These are phyloP conservation scores for Heterotis niloticus DNA, from an alignment of 2,113 vertebrate genomes.

Conservation along the genomic window DNA sequence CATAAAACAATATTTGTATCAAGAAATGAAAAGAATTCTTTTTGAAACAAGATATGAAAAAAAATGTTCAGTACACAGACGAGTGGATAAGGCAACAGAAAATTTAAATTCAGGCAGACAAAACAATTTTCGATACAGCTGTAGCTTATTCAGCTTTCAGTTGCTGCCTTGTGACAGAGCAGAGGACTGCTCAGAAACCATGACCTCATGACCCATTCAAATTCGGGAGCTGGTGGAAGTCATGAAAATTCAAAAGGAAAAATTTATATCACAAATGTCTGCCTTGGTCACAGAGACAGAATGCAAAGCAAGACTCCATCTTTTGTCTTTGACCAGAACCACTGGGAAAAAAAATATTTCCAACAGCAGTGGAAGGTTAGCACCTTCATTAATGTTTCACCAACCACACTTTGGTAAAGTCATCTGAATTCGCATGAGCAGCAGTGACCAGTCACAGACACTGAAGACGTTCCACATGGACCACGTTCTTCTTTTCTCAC, in stretches of 20 bases:
- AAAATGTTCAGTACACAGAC: neutral
- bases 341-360: neutral
- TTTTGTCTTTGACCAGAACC: neutral
- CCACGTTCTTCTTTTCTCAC: no score
- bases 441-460: neutral
- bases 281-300: neutral
- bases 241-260: neutral
- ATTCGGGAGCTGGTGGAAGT: conserved; percentile 1
- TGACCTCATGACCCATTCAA: neutral
- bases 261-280: neutral
- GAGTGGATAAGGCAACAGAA: neutral
- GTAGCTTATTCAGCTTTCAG: neutral
- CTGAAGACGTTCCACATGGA: neutral
- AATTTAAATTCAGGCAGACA: neutral
- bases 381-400: neutral
- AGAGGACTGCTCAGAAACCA: neutral
- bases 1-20: conserved; percentile 6
- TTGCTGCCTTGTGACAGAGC: neutral
- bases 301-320: neutral
- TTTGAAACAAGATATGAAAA: neutral
- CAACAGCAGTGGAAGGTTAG: neutral
- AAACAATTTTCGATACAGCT: neutral
- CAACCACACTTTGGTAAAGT: conserved; percentile 7
- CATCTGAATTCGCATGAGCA: no score
- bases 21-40: conserved; percentile 17